Evolutionary conservation across 2,113 vertebrate genomes (phyloP), one percentile per base, ranked within the genome.

Genomic region (Amphiprion ocellaris): DNA sequence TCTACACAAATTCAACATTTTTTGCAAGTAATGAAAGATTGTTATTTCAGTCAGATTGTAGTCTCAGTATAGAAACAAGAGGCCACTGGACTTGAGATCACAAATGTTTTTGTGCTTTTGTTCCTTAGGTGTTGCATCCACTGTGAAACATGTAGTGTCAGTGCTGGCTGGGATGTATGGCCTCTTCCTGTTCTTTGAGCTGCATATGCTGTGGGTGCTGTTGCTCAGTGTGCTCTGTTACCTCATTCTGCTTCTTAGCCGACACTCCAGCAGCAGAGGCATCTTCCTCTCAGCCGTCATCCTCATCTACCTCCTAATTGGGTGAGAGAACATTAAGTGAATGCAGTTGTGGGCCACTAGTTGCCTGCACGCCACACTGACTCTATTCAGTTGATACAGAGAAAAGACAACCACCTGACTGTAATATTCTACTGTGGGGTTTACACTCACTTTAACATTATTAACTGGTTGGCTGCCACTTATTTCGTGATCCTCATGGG

Each of bases 171-270:
- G 97, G 17, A 93, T 95, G 85, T 97, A 93, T 71, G 93, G 91
- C 74, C 96, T 98, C 65, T 95, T 95, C 88, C 94, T 96, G 74
- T 98, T 97, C 92, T 97, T 98, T 82, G 92, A 96, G 89, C 80
- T 93, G 64, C 95, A 97, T 83, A 94, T 95, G 95, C 92, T 97
- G 59, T 98, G 97, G 97, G 95, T 97, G 56, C 93, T 97, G 53
- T 82, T 96, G 71, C 96, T 97, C 54, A 93, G 95, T 63, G 93
- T 90, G 6, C 92, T 97, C 69, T 97, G 96, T 83, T 98, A 97
- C 94, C 90, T 97, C 26, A 92, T 95, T 56, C 93, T 97, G 79
- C 94, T 96, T 82, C 93, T 98, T 69, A 94, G 94, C 83, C 93
- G 87, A 33, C 90, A 93, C 74, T 96, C 95, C 17, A 90, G 89